Evolutionary conservation across 2,797 vertebrate genomes (phyloP), one percentile per base, ranked within the genome.

Genomic region (Megaceryle alcyon): DNA sequence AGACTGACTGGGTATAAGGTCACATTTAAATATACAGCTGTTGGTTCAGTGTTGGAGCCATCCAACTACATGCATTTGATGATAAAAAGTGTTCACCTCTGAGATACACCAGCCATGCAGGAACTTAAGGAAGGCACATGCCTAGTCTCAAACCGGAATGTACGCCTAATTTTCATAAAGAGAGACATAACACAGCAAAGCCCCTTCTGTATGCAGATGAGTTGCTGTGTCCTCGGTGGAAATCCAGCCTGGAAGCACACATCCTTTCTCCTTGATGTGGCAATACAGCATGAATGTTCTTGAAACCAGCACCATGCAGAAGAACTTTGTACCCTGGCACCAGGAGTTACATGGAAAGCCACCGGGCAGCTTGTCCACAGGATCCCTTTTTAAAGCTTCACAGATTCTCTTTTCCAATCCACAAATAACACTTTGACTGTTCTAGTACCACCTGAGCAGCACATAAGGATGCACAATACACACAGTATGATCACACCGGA

Each of bases 21-120:
- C 91, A 88, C 76, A 86, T 95, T 90, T 90, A 88, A 95, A 93
- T 69, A 71, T 37, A 78, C 76, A 93, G 57, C 39, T 89, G 43
- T 59, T 28, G 53, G 80, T 68, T 91, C 64, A 3, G 37, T 31
- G 35, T 10, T n/a, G 46, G 72, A 79, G 54, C 17, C 63, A 94
- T 37, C 41, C 49, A 56, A 46, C 59, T 78, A 83, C 69, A 72
- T 63, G 25, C 23, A 59, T 56, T 46, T 86, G 54, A 44, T 7
- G 21, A 89, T 4, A 53, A 65, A 46, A 83, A 91, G 14, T 5
- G 14, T 64, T 94, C 63, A 43, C 28, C 39, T 88, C 57, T 8
- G 33, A 75, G 86, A 57, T 26, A 44, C 33, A 84, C 4, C 85
- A 88, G 49, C 43, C 48, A 51, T 4, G 20, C 35, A 66, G 35